Evolutionary conservation across 1,140 invertebrate species (phyloP).

Genomic region (Eupristina koningsbergeri): DNA sequence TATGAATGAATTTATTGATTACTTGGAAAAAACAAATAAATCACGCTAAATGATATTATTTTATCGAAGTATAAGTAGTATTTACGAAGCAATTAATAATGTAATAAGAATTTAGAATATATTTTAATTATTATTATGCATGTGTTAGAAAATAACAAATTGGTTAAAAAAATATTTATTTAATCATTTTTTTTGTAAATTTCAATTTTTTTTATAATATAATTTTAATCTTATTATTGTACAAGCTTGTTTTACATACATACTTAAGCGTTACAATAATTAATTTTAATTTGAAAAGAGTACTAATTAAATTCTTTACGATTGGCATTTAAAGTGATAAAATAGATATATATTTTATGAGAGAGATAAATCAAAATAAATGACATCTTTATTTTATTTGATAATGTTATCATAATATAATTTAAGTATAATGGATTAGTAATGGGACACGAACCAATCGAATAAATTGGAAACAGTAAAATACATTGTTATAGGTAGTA

Average conservation of each 20-base stretch:
- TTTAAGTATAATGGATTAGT: conserved; percentile 1
- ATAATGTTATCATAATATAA: conserved; percentile 1
- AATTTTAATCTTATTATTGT: background rate
- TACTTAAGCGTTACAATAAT: no score
- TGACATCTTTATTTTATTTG: background rate
- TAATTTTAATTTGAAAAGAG: background rate
- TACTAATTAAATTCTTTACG: background rate
- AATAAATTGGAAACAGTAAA: conserved; percentile 4
- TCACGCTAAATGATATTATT: background rate
- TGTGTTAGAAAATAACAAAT: background rate
- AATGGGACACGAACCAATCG: background rate
- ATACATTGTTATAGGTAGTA: background rate
- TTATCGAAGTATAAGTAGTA: background rate
- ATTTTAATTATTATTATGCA: background rate
- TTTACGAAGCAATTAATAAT: background rate
- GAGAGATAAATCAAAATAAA: background rate
- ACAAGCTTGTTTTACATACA: no score
- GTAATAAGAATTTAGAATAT: background rate
- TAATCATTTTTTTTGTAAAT: no score
- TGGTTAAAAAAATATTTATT: background rate
- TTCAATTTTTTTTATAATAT: background rate
- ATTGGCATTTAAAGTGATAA: background rate
- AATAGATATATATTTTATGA: background rate
- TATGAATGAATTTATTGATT: background rate
- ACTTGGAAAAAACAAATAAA: background rate